Evolutionary conservation across 2,888 invertebrate species (phyloP), one percentile per base, ranked within the genome.

Genomic region (Beris morrisii): DNA sequence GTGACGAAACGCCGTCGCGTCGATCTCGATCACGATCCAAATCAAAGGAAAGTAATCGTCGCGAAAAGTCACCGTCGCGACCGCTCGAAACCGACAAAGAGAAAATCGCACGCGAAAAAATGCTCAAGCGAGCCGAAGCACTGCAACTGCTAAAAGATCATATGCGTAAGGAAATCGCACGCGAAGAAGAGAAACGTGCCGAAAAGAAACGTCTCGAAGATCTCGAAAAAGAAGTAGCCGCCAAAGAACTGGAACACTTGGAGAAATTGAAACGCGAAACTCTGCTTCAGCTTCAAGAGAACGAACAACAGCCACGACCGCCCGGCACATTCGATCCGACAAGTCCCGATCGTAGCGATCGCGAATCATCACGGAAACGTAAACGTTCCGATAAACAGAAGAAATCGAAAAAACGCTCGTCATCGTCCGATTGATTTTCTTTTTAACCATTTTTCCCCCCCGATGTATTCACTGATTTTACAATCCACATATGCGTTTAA

Each of bases 151-250:
- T 86, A 52, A 85, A 85, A 71, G 85, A 86, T 72, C 86, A 87
- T 71, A 86, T 86, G 82, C 85, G 86, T 67, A 77, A 83, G 69
- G 84, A 84, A 70, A 81, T 83, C 48, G 81, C 84, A 58, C 85
- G 84, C 71, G 81, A 83, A 72, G 84, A 85, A 70, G 85, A 84
- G 71, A 82, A 83, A 66, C 83, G 84, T 52, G 83, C 82, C 1
- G 85, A 85, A 69, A 77, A 77, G 66, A 77, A 77, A 69, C 75
- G 77, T 28, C 69, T 75, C 54, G 77, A 80, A 64, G 80, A 80
- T 38, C 68, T 77, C 7, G 79, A 77, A 69, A 79, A 78, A 61
- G 77, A 77, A 65, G 78, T 76, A 64, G 76, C 76, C 3, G 76
- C 76, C 4, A 75, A 76, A 9, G 80, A 77, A 72, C 72, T 81